A percentile compares a stretch with the other conserved stretches of the same genome.
Conservation (phyloP, 2,888 invertebrate species). For the Seira musarum region DNA sequence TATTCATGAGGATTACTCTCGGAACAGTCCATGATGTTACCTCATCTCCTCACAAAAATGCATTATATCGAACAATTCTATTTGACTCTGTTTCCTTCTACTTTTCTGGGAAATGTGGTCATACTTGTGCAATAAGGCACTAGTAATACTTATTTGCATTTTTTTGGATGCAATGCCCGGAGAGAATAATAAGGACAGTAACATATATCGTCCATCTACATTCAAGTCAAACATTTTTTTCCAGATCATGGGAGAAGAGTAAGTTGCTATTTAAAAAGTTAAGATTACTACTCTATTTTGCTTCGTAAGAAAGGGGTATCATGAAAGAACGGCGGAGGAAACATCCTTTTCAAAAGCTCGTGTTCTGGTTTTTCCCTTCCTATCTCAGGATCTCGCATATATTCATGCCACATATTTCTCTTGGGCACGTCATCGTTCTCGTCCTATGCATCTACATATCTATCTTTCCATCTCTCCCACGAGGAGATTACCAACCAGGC, state of each 20-base stretch:
- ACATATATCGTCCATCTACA: background rate
- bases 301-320: background rate
- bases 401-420: background rate
- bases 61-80: slow-evolving; percentile 2
- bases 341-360: background rate
- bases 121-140: no score
- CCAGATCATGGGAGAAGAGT: background rate
- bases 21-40: slow-evolving; percentile 22
- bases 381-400: background rate
- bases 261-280: background rate
- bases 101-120: background rate
- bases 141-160: background rate
- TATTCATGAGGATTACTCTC: slow-evolving; percentile 35
- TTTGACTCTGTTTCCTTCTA: background rate
- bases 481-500: background rate
- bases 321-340: background rate
- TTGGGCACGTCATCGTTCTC: background rate
- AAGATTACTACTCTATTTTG: background rate
- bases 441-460: background rate
- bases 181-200: background rate
- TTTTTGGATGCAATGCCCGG: background rate
- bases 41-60: slow-evolving; percentile 27
- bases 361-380: background rate
- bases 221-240: background rate
- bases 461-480: background rate